These are phyloP conservation scores for Nesometra sesokonis DNA, from an alignment of 35 echinoderm and acorn worm species.

Conservation along the genomic window DNA sequence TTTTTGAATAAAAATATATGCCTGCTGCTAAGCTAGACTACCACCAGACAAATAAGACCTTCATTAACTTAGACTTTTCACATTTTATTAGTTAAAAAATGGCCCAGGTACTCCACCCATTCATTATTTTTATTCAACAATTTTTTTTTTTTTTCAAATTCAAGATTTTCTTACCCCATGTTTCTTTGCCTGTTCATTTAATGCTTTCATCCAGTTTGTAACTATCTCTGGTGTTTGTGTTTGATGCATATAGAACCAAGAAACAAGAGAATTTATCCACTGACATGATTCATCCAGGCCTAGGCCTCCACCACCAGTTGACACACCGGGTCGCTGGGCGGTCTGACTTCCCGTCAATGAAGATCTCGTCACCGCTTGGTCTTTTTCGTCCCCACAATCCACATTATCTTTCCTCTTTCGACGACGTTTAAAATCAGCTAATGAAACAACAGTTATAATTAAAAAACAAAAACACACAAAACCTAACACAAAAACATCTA, in stretches of 20 bases:
- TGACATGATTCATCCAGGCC: slow-evolving; percentile 25
- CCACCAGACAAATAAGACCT: no score
- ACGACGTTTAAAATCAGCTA: slow-evolving; percentile 7
- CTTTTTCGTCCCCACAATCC: not conserved
- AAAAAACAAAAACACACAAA: slow-evolving; percentile 30
- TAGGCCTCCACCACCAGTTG: not conserved
- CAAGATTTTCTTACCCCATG: slow-evolving; percentile 72
- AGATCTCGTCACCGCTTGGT: not conserved
- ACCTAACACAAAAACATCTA: slow-evolving; percentile 61
- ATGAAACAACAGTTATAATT: not conserved
- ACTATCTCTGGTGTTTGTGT: slow-evolving; percentile 73
- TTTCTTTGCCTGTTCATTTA: slow-evolving; percentile 91
- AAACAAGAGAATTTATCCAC: slow-evolving; percentile 80
- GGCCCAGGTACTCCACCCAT: no score
- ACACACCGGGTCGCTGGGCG: not conserved
- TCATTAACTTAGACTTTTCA: no score
- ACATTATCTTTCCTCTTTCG: slow-evolving; percentile 7
- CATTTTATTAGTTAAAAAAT: no score
- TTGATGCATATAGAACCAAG: slow-evolving; percentile 88
- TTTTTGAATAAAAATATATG: no score
- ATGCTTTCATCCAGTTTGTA: slow-evolving; percentile 77
- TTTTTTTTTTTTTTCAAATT: not conserved
- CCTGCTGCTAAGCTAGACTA: no score
- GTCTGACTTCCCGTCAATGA: slow-evolving; percentile 8
- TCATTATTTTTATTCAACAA: no score